These are phyloP conservation scores for Probaryconus sp. DNA, from an alignment of 1,140 invertebrate genomes.

Conservation along the genomic window DNA sequence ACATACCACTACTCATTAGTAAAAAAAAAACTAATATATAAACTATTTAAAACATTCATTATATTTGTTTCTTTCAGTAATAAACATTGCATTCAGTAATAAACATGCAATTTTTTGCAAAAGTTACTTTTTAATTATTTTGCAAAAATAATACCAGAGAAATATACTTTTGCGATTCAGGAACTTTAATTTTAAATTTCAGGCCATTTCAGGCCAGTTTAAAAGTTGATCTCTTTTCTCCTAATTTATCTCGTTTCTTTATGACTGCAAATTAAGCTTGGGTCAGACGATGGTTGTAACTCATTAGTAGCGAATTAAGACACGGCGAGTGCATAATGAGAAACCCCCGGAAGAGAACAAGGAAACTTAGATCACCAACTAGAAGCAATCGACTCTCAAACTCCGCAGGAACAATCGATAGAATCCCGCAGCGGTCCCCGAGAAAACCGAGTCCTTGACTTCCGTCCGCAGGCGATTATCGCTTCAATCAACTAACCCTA, in stretches of 20 bases:
- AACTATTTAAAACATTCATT: too few species aligned
- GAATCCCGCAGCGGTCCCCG: conserved; percentile 51
- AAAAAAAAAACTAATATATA: too few species aligned
- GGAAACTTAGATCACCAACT: conserved; percentile 47
- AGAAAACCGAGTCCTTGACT: conserved; percentile 58
- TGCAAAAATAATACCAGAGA: too few species aligned
- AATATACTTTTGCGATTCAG: too few species aligned
- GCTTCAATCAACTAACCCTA: conserved; percentile 61
- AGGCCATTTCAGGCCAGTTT: too few species aligned
- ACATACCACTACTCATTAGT: too few species aligned
- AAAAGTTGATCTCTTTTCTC: conserved; percentile 16
- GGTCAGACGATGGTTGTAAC: conserved; percentile 53
- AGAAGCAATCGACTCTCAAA: conserved; percentile 53
- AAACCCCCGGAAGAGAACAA: conserved; percentile 43
- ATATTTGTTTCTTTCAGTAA: too few species aligned
- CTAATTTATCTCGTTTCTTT: conserved; percentile 5
- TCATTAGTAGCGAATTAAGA: conserved; percentile 65
- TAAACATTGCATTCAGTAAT: too few species aligned
- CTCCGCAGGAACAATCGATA: conserved; percentile 40
- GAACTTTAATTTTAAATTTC: too few species aligned
- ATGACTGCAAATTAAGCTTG: conserved; percentile 34
- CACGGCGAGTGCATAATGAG: conserved; percentile 61
- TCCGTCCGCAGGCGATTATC: conserved; percentile 69
- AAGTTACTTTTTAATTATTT: too few species aligned
- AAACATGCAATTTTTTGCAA: too few species aligned